Evolutionary conservation across 2,797 vertebrate genomes (phyloP).

Genomic region (Novumbra hubbsi): DNA sequence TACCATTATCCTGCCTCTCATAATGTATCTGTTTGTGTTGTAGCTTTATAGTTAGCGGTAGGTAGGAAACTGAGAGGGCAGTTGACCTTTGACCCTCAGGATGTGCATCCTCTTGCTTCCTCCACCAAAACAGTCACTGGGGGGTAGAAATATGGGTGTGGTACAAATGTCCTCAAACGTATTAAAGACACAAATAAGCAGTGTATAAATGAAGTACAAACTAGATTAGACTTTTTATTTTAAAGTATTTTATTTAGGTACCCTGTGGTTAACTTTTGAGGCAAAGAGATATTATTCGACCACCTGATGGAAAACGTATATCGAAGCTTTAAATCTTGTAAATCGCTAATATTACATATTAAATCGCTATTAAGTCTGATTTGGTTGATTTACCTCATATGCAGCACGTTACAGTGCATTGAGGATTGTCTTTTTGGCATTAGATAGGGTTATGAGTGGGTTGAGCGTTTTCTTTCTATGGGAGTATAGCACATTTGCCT

Average conservation of each 20-base stretch:
- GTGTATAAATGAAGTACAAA: background rate
- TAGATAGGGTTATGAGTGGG: too few species aligned
- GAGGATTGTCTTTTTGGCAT: too few species aligned
- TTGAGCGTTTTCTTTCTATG: too few species aligned
- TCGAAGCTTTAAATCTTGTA: background rate
- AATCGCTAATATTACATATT: background rate
- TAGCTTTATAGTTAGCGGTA: background rate
- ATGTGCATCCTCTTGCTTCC: conserved; percentile 3
- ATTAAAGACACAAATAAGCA: too few species aligned
- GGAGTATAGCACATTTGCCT: too few species aligned
- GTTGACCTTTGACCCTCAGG: background rate
- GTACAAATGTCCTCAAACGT: background rate
- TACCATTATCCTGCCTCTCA: background rate
- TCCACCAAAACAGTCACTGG: background rate
- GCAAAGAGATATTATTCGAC: background rate
- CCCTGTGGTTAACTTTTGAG: background rate
- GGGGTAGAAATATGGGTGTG: background rate
- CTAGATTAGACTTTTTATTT: background rate
- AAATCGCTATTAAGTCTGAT: background rate
- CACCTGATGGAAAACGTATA: background rate
- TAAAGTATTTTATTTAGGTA: background rate
- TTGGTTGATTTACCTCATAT: background rate
- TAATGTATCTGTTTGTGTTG: background rate
- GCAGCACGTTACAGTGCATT: background rate
- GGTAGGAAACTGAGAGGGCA: background rate